Evolutionary conservation across 2,113 vertebrate genomes (phyloP).

Genomic region (Nesoenas mayeri): DNA sequence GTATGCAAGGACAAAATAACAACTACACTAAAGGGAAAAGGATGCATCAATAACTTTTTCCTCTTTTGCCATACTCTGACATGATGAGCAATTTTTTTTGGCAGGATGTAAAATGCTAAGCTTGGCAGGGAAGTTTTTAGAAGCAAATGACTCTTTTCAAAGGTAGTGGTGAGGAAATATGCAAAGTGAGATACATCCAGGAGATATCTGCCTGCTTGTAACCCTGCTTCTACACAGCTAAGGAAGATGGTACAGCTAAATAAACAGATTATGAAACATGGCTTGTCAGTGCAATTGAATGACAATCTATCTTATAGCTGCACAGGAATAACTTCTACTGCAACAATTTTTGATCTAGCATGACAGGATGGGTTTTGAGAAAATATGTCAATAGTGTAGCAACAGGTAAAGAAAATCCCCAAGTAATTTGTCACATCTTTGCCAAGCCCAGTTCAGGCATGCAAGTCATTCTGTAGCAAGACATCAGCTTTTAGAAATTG

Average conservation of each 20-base stretch:
- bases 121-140: neutral
- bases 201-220: neutral
- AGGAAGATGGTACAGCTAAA: neutral
- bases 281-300: neutral
- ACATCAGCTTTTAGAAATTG: neutral
- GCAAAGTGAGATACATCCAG: neutral
- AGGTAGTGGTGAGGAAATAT: neutral
- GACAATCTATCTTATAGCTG: neutral
- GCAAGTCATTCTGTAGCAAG: accelerated
- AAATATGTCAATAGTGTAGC: neutral
- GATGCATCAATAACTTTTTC: neutral
- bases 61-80: neutral
- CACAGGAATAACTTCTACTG: neutral
- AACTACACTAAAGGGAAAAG: neutral
- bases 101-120: neutral
- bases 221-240: neutral
- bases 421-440: neutral
- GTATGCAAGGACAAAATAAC: neutral
- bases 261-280: neutral
- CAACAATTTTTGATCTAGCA: neutral
- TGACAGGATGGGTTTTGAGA: neutral
- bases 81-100: accelerated
- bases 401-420: neutral
- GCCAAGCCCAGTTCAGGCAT: neutral
- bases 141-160: neutral